Base-by-base conservation (phyloP, 2,888 invertebrate species). In the Volucella zonaria region DNA sequence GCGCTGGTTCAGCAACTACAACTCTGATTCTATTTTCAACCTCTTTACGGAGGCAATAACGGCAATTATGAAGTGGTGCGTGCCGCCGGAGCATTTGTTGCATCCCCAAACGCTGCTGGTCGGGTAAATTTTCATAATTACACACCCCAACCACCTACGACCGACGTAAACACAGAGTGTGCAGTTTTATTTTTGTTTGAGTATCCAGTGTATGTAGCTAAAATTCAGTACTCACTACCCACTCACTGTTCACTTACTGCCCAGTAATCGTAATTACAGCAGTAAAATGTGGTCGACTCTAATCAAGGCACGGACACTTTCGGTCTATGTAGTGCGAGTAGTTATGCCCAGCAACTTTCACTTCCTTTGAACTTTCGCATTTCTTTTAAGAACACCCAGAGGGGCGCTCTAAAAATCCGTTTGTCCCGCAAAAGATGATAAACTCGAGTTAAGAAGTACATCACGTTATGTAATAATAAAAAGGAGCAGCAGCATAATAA, bases 361-460 rank as follows among this genome's bases (percentile, higher is more conserved):
- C 3, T 31, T 31, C 10, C 15, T 23, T 14, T 12, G 12, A 15
- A 23, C 47, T 51, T 12, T 45, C 38, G 40, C 23, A 15, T 59
- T 66, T 73, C 31, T 49, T 8, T 31, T 6, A 14, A 40, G 1
- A 8, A 23, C 45, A 31, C n/a, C n/a, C 15, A 61, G 31, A 12
- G 10, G 6, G 42, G 11, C 15, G 8, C 11, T 6, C 47, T 47
- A 11, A 8, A 54, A 54, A 62, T 67, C 66, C 64, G 68, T 66
- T 43, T 51, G 54, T 52, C 31, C 64, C 52, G 54, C 66, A 18
- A 43, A n/a, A 54, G 49, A 64, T 45, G 58, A 54, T 52, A 52
- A 75, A 52, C 45, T 66, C 68, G 59, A 66, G 68, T 79, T 75
- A 59, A 70, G 52, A 70, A 38, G n/a, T 64, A 68, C 74, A 79